phyloP scores from a whole-genome alignment of 2,113 vertebrate species.

The Zosterops japonicus region DNA sequence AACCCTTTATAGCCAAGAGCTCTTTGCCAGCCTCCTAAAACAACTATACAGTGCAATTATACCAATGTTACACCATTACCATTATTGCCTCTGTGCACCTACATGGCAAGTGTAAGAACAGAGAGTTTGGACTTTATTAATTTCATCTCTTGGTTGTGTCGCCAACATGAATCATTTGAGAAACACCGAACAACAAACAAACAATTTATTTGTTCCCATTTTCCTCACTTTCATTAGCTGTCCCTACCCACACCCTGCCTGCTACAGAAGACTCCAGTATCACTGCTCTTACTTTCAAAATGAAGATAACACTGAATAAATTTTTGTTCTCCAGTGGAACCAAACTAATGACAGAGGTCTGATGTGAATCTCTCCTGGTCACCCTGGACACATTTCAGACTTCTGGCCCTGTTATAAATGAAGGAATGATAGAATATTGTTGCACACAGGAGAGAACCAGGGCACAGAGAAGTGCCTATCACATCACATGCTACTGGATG shows the following conservation, averaged over 20 bases:
- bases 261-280: not conserved
- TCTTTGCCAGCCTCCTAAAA: not conserved
- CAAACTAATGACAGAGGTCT: not conserved
- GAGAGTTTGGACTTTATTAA: not conserved
- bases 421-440: not conserved
- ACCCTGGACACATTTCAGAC: not conserved
- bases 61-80: not conserved
- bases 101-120: not conserved
- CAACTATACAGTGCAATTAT: not conserved
- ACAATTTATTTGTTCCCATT: rapidly evolving
- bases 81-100: not conserved
- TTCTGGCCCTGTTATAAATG: not conserved
- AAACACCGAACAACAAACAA: not conserved
- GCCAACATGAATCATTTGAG: not conserved
- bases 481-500: not conserved
- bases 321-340: not conserved
- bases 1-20: not conserved
- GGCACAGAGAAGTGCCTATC: not conserved
- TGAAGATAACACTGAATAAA: not conserved
- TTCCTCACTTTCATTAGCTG: not conserved
- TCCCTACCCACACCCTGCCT: not conserved
- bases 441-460: not conserved
- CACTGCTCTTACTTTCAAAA: not conserved
- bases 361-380: not conserved
- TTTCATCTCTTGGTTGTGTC: not conserved